phyloP scores from a whole-genome alignment of 2,797 vertebrate genomes.

The Urophycis tenuis region DNA sequence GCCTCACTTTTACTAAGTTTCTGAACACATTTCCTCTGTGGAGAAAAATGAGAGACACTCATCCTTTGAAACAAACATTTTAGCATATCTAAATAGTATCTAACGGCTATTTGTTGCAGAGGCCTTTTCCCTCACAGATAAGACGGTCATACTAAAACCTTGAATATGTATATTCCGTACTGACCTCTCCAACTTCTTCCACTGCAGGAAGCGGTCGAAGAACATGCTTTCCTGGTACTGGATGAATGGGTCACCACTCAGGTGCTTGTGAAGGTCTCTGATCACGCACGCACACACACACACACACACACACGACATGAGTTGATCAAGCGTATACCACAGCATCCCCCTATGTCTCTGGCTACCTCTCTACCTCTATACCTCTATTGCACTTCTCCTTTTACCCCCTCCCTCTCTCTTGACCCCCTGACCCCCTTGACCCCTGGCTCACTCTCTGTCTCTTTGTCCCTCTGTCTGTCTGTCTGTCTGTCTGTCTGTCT shows the following conservation, averaged over 20 bases:
- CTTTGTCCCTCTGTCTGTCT: too few species aligned
- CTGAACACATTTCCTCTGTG: neutral
- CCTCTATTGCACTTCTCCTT: too few species aligned
- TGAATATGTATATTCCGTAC: conserved; percentile 12
- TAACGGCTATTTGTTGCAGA: neutral
- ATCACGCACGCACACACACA: neutral
- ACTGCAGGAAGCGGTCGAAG: conserved; percentile 77
- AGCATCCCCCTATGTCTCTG: neutral
- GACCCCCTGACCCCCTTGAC: too few species aligned
- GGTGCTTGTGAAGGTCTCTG: conserved; percentile 63
- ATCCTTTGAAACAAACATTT: neutral
- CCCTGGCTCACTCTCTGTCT: too few species aligned
- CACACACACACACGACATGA: conserved; percentile 1
- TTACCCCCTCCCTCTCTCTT: too few species aligned
- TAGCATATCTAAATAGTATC: neutral
- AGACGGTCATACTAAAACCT: neutral
- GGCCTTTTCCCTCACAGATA: neutral
- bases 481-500: too few species aligned
- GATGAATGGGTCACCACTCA: conserved; percentile 62
- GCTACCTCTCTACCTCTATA: neutral
- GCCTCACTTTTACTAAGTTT: too few species aligned
- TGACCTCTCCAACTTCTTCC: conserved; percentile 78
- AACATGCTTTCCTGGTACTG: conserved; percentile 75
- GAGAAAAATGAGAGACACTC: neutral
- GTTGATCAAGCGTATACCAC: neutral